Evolutionary conservation across 2,113 vertebrate species (phyloP), one percentile per base, ranked within the genome.

Genomic region (Lepidothrix coronata): DNA sequence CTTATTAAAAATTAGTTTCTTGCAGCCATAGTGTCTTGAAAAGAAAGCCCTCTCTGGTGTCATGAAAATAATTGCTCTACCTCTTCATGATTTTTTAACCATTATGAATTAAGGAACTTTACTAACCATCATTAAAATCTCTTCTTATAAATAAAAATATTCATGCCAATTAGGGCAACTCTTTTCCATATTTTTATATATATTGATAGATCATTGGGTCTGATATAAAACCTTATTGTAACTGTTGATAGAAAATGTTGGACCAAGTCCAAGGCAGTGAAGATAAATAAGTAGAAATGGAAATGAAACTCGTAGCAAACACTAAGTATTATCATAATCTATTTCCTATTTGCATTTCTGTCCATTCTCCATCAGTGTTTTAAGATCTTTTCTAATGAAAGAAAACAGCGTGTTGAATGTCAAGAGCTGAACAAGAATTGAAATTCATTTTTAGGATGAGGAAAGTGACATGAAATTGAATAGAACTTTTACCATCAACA

Each of bases 401-500:
- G 12, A 59, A 76, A 75, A 37, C 62, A 87, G 58, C 11, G 27
- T 11, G 9, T 70, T 85, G 63, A 91, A 88, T 92, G 76, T 81
- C 61, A 89, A 91, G 59, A 72, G 78, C 67, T 95, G 66, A 95
- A 91, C 27, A 95, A 81, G 91, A 81, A 46, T 14, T 89, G 87
- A 94, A 96, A 93, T 91, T 83, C 48, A 85, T 88, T 96, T 97
- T 95, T 89, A 59, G 85, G 75, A 94, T 92, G 39, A 94, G 43
- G 46, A 96, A 95, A 94, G 39, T 97, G 74, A 94, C 71, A 83
- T 91, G 93, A 94, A 96, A 95, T 95, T 95, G 85, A 95, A 86
- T 83, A 86, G 95, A 96, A 96, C 66, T 96, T 97, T 89, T 95
- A 66, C 65, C 73, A 93, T 95, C 68, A 62, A 70, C n/a, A 90